Percentiles rank a stretch among this genome's conserved stretches.
Evolutionary conservation across 23 tunicate species (phyloP).

Genomic region (Trididemnum nubilum): DNA sequence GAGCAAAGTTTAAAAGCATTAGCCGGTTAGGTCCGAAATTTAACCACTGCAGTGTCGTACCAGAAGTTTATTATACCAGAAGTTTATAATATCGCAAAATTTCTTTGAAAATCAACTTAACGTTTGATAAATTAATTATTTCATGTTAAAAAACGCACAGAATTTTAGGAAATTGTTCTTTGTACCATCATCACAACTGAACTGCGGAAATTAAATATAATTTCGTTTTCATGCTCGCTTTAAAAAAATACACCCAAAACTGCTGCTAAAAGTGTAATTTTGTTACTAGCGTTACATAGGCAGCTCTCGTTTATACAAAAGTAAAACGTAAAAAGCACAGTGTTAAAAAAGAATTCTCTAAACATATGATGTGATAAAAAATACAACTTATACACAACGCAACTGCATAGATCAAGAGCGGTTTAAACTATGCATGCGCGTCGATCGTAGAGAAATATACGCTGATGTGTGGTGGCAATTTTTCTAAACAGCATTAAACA

Average conservation of each 20-base stretch:
- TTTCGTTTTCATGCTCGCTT: too few relatives aligned
- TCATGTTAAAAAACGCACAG: too few relatives aligned
- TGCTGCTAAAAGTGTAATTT: not conserved
- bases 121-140: too few relatives aligned
- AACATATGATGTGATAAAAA: constrained; percentile 11
- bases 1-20: too few relatives aligned
- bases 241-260: too few relatives aligned
- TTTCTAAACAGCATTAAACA: not conserved
- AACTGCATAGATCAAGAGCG: constrained; percentile 8
- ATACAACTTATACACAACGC: not conserved
- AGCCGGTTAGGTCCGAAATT: not conserved
- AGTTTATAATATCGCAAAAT: too few relatives aligned
- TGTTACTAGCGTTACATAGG: not conserved
- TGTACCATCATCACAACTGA: too few relatives aligned
- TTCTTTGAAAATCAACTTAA: too few relatives aligned
- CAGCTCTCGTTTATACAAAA: constrained; percentile 9
- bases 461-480: constrained; percentile 11
- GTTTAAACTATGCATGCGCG: not conserved
- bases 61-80: too few relatives aligned
- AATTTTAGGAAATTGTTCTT: too few relatives aligned
- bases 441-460: not conserved
- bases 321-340: constrained; percentile 33
- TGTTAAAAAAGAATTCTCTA: not conserved
- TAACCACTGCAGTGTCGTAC: not conserved
- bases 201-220: too few relatives aligned